These are phyloP conservation scores for Salminus brasiliensis DNA, from an alignment of 2,113 vertebrate species.

Conservation along the genomic window DNA sequence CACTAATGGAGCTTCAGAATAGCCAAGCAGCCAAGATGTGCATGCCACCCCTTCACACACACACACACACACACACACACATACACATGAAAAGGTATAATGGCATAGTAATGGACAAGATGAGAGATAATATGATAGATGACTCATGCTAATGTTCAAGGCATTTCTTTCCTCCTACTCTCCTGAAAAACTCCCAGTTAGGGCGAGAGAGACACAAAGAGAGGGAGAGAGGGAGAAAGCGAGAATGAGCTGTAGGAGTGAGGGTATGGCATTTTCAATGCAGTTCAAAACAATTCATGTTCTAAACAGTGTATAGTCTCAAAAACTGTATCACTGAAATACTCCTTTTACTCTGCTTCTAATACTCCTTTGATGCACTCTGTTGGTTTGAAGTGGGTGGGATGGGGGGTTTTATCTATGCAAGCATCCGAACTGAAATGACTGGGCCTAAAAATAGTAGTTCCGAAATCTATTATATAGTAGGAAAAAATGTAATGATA, in stretches of 20 bases:
- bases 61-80: no score
- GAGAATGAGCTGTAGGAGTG: neutral
- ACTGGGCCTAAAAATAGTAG: no score
- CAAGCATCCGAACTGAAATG: no score
- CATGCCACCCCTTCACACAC: neutral
- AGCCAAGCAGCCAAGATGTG: neutral
- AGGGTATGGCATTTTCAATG: neutral
- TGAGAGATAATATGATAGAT: slow-evolving; percentile 18
- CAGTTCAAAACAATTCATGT: no score
- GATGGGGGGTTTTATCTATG: no score
- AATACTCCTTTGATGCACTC: no score
- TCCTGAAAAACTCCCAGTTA: neutral
- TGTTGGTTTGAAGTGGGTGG: no score
- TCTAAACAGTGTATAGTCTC: neutral
- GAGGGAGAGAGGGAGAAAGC: slow-evolving; percentile 33
- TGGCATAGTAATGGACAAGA: neutral
- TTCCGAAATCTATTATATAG: no score
- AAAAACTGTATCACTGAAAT: no score
- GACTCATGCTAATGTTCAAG: slow-evolving; percentile 8
- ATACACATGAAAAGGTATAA: slow-evolving; percentile 7
- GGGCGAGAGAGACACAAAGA: slow-evolving; percentile 6
- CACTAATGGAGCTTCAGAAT: neutral
- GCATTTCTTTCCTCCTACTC: slow-evolving; percentile 7
- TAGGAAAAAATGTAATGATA: no score
- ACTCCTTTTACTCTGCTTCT: no score